These are phyloP conservation scores for Fissipunctia ypsillon DNA, from an alignment of 2,888 invertebrate genomes.

Conservation along the genomic window DNA sequence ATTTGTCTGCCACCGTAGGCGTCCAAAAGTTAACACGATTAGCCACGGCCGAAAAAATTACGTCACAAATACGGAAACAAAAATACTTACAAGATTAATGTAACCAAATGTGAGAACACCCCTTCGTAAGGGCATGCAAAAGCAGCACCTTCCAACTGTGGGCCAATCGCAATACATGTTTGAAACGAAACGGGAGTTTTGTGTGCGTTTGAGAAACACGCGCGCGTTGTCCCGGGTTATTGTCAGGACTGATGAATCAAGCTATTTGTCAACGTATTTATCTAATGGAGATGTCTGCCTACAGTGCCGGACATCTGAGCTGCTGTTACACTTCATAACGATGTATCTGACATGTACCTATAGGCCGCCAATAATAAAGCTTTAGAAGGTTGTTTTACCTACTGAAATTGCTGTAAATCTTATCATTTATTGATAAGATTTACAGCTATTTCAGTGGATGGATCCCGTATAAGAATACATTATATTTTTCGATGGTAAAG, in stretches of 20 bases:
- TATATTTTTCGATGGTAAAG: too few species aligned
- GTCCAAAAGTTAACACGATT: slow-evolving; percentile 39
- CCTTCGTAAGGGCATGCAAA: slow-evolving; percentile 82
- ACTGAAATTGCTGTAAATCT: too few species aligned
- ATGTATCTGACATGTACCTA: slow-evolving; percentile 34
- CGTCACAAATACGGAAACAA: slow-evolving; percentile 36
- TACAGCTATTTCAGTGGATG: too few species aligned
- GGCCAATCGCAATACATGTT: slow-evolving; percentile 84
- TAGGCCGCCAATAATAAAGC: neutral
- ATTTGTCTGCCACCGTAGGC: slow-evolving; percentile 38
- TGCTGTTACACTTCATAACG: slow-evolving; percentile 47
- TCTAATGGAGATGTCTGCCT: slow-evolving; percentile 53
- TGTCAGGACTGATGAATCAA: slow-evolving; percentile 61
- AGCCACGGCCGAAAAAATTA: slow-evolving; percentile 47
- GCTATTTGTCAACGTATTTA: slow-evolving; percentile 59
- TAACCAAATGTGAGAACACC: slow-evolving; percentile 82
- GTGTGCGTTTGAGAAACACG: slow-evolving; percentile 34
- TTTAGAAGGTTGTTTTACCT: neutral
- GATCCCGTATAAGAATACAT: too few species aligned
- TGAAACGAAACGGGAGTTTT: slow-evolving; percentile 22
- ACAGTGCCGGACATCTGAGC: slow-evolving; percentile 67
- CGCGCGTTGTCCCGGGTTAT: slow-evolving; percentile 45
- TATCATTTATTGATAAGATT: too few species aligned
- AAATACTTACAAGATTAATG: slow-evolving; percentile 79
- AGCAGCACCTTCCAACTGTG: slow-evolving; percentile 78